Evolutionary conservation across 2,888 invertebrate genomes (phyloP).

Genomic region (Boloria euphrosyne): DNA sequence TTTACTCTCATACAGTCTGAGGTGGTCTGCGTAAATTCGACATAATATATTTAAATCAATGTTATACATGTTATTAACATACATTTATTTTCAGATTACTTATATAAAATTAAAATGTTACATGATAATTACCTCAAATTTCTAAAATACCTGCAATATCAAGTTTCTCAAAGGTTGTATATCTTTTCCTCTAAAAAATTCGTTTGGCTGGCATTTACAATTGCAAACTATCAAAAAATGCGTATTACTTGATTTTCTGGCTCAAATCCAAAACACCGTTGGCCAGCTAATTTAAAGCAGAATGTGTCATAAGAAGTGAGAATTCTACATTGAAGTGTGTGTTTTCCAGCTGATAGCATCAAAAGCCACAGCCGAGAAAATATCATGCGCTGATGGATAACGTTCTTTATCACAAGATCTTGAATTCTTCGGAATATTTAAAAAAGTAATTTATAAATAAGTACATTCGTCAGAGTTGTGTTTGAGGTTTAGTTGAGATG

Average conservation of each 20-base stretch:
- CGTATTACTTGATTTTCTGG: slow-evolving; percentile 65
- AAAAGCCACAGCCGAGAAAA: slow-evolving; percentile 40
- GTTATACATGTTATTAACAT: too few species aligned
- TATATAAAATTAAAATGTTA: too few species aligned
- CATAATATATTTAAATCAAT: too few species aligned
- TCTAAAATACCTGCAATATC: not conserved
- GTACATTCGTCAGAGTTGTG: too few species aligned
- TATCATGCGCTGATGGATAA: slow-evolving; percentile 49
- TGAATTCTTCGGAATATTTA: too few species aligned
- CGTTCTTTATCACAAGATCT: slow-evolving; percentile 22
- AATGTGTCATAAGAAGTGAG: slow-evolving; percentile 73
- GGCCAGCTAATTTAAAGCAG: slow-evolving; percentile 71
- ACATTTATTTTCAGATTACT: too few species aligned
- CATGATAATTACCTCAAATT: too few species aligned
- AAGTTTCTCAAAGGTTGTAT: not conserved
- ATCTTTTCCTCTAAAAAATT: slow-evolving; percentile 26
- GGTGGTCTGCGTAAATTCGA: too few species aligned
- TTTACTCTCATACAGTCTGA: too few species aligned
- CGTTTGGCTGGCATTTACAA: slow-evolving; percentile 22
- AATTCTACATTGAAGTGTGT: slow-evolving; percentile 58
- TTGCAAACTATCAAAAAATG: slow-evolving; percentile 22
- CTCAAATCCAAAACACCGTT: slow-evolving; percentile 65
- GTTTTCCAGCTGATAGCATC: slow-evolving; percentile 51
- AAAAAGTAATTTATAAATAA: too few species aligned
- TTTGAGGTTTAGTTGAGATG: not conserved